A percentile compares a stretch with the other conserved stretches of the same genome.
Evolutionary conservation across 2,113 vertebrate genomes (phyloP).

Genomic region (Toxotes jaculatrix): DNA sequence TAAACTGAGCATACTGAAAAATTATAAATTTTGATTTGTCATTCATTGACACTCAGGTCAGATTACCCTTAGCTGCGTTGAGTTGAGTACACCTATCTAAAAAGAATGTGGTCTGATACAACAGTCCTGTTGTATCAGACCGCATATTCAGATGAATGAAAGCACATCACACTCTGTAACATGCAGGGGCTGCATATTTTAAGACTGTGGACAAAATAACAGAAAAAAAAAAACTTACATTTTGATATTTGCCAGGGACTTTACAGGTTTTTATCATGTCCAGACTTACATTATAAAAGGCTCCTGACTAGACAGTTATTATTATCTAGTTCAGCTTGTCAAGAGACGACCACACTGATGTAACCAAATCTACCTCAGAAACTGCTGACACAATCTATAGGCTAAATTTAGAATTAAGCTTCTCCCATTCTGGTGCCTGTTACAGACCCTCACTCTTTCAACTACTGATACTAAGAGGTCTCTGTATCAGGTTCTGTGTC

Average conservation of each 20-base stretch:
- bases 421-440: constrained; percentile 30
- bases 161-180: neutral
- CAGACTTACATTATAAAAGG: neutral
- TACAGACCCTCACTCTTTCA: constrained; percentile 23
- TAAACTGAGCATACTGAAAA: too few relatives aligned
- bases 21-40: neutral
- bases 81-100: neutral
- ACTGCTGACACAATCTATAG: constrained; percentile 49
- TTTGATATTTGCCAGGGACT: neutral
- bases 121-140: too few relatives aligned
- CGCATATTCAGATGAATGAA: too few relatives aligned
- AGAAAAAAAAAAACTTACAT: neutral
- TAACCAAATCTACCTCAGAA: constrained; percentile 50
- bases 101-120: too few relatives aligned
- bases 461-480: neutral
- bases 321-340: constrained; percentile 17
- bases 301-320: neutral
- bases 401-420: constrained; percentile 68
- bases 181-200: neutral
- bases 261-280: neutral
- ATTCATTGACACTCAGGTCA: neutral
- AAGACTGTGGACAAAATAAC: neutral
- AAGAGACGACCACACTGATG: constrained; percentile 28
- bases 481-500: neutral
- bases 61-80: neutral